Evolutionary conservation across 2,797 vertebrate species (phyloP).

Genomic region (Gambusia yucatana): DNA sequence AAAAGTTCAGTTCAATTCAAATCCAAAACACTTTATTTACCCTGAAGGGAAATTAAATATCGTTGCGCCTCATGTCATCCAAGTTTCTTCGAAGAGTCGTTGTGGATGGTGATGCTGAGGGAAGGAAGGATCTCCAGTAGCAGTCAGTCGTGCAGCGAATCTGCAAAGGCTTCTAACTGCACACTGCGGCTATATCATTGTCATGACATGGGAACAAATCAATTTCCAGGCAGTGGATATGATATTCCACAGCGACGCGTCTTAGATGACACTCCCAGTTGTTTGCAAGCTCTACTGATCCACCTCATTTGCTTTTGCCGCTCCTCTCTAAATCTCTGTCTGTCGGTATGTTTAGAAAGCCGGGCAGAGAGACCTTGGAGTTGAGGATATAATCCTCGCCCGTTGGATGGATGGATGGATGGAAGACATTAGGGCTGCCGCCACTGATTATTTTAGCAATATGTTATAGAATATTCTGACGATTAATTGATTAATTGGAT

Average conservation of each 20-base stretch:
- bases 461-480: no score
- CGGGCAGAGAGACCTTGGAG: background rate
- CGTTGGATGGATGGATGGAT: background rate
- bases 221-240: background rate
- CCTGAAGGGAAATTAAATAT: background rate
- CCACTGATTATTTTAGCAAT: no score
- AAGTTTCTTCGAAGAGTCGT: background rate
- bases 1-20: background rate
- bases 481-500: no score
- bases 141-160: background rate
- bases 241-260: background rate
- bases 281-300: background rate
- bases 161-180: background rate
- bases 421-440: no score
- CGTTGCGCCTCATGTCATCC: background rate
- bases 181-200: background rate
- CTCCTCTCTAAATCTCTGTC: background rate
- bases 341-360: background rate
- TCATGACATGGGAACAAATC: background rate
- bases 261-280: background rate
- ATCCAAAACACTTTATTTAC: background rate
- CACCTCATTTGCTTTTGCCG: background rate
- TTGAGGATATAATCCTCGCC: background rate
- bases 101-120: slow-evolving; percentile 1
- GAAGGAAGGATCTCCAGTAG: background rate